Base-by-base conservation (phyloP, 2,113 vertebrate species). In the Zosterops lateralis region DNA sequence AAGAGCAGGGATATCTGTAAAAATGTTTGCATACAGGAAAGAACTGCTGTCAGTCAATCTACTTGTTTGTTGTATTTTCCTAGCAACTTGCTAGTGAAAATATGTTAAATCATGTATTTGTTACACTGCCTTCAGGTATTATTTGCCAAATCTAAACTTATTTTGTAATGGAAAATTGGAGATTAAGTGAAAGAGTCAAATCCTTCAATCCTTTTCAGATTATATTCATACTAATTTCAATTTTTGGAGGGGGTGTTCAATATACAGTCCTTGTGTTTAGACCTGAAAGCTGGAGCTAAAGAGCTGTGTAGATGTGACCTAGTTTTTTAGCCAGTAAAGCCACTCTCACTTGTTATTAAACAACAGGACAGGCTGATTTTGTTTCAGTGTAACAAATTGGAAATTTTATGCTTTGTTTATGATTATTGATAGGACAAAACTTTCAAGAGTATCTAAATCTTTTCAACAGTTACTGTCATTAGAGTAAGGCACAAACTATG, bases 21-120 rank as follows among this genome's bases (percentile, higher is more conserved):
- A 86, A 84, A 65, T 92, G 84, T 91, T 93, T 92, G 47, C 68
- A 62, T 61, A 62, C 50, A 92, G 25, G 50, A 42, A 74, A 95
- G 66, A 93, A 66, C 50, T 80, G 32, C 67, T 82, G 87, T 84
- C 95, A 78, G 51, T 96, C 83, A 78, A n/a, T 57, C 20, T 58
- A 62, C 66, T 92, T 2, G 7, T 67, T 92, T 7, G 0, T 44
- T 54, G 29, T 40, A 47, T 61, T 89, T 92, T 82, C 58, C 20
- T 58, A 81, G 66, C 66, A 91, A 42, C 54, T 87, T 84, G 50
- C 84, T 72, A 22, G 62, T 42, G 77, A 91, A 88, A 78, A 81
- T 84, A 75, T 3, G 22, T 79, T 84, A 79, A 56, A 53, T 78
- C 19, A 10, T 19, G 8, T 81, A 73, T 92, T 96, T 93, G 47